Conservation (phyloP, 2,888 invertebrate species). For the Tupiocoris notatus region DNA sequence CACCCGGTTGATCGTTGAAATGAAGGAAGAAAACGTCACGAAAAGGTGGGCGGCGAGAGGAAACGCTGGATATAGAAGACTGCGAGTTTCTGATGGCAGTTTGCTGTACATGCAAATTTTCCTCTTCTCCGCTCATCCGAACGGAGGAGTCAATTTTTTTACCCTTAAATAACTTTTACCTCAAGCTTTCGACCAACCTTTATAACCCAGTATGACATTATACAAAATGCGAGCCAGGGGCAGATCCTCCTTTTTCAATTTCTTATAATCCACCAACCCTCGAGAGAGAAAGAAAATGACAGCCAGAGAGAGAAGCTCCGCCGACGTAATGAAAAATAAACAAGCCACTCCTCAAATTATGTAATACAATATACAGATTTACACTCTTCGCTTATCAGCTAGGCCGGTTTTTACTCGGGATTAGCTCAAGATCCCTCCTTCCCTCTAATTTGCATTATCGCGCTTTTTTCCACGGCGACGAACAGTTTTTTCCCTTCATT, state of each 20-base stretch:
- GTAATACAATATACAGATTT: conserved; percentile 36
- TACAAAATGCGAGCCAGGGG: conserved; percentile 26
- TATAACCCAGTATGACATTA: conserved; percentile 25
- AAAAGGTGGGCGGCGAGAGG: conserved; percentile 1
- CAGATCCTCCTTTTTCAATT: background rate
- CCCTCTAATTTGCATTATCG: conserved; percentile 26
- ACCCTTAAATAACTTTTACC: conserved; percentile 25
- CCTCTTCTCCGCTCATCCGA: conserved; percentile 4
- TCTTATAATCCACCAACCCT: background rate
- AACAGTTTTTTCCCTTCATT: conserved; percentile 6
- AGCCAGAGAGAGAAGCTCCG: background rate
- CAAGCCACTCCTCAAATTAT: conserved; percentile 37
- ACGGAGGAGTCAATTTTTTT: background rate
- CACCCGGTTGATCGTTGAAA: background rate
- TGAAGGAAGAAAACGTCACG: conserved; percentile 9
- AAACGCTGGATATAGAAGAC: background rate
- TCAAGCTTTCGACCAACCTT: conserved; percentile 12
- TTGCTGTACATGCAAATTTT: conserved; percentile 39
- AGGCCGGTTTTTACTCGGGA: conserved; percentile 20
- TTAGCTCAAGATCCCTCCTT: conserved; percentile 15
- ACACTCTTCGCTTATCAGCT: conserved; percentile 25
- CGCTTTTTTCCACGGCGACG: background rate
- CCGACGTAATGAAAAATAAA: conserved; percentile 32
- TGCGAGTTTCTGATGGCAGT: conserved; percentile 23
- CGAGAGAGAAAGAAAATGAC: conserved; percentile 12